phyloP scores from a whole-genome alignment of 1,140 invertebrate genomes.

The Heliconius nattereri region DNA sequence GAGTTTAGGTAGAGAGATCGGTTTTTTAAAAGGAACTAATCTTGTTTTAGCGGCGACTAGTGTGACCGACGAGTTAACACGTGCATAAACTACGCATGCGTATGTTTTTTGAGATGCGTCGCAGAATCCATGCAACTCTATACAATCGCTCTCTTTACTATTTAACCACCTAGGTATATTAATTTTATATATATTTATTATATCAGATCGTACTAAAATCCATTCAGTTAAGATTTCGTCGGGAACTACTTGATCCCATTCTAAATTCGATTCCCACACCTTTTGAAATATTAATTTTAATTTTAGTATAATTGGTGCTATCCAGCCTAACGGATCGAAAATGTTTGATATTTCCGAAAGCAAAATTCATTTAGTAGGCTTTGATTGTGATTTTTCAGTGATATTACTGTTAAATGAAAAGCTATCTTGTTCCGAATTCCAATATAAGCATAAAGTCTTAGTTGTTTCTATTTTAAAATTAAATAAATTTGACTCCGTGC shows the following conservation, averaged over 20 bases:
- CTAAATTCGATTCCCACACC: neutral
- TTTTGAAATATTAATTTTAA: conserved; percentile 23
- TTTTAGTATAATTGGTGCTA: conserved; percentile 46
- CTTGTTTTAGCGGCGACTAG: conserved; percentile 41
- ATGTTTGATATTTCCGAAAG: conserved; percentile 52
- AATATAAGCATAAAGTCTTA: conserved; percentile 43
- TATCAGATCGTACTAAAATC: conserved; percentile 17
- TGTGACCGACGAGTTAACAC: conserved; percentile 28
- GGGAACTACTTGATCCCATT: conserved; percentile 30
- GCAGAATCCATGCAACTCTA: conserved; percentile 59
- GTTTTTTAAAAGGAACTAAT: conserved; percentile 31
- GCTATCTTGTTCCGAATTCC: conserved; percentile 40
- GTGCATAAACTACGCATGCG: conserved; percentile 58
- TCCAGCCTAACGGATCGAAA: conserved; percentile 54
- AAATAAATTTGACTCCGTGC: too few species aligned
- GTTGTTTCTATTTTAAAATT: neutral
- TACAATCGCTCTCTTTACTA: conserved; percentile 24
- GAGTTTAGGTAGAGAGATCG: conserved; percentile 41
- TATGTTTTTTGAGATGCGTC: conserved; percentile 53
- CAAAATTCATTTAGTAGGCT: conserved; percentile 47
- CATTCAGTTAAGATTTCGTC: conserved; percentile 17
- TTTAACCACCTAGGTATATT: conserved; percentile 41
- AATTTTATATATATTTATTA: conserved; percentile 5
- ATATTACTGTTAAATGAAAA: conserved; percentile 33
- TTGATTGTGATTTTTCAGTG: conserved; percentile 14